Evolutionary conservation across 2,888 invertebrate genomes (phyloP).

Genomic region (Leptopilina syphax): DNA sequence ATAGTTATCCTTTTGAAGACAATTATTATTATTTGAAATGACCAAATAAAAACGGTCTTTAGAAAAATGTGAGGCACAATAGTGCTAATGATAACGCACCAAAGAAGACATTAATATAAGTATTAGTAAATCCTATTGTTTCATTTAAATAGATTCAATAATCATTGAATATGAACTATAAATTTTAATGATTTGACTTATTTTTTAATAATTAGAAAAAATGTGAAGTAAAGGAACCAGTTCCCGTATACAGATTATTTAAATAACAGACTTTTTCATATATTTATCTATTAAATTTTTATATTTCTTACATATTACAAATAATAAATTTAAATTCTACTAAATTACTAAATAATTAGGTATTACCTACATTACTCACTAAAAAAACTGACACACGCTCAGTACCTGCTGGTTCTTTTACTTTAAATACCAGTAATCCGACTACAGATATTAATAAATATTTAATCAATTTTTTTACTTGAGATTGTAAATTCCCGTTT

Average conservation of each 20-base stretch:
- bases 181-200: neutral
- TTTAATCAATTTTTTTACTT: neutral
- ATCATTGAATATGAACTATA: neutral
- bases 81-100: neutral
- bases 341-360: neutral
- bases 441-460: neutral
- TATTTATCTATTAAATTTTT: neutral
- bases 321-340: neutral
- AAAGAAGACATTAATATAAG: slow-evolving; percentile 17
- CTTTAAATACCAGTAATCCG: neutral
- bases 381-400: neutral
- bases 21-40: slow-evolving; percentile 43
- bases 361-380: neutral
- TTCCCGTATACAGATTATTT: neutral
- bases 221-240: neutral
- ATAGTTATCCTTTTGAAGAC: slow-evolving; percentile 38
- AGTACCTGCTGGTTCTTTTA: slow-evolving; percentile 10
- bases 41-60: slow-evolving; percentile 41
- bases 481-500: neutral
- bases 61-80: slow-evolving; percentile 8
- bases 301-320: neutral
- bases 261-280: neutral
- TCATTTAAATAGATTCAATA: neutral
- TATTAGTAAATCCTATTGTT: neutral
- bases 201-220: neutral